These are phyloP conservation scores for Magallana ariakensis DNA, from an alignment of 1,140 invertebrate genomes.

Conservation along the genomic window DNA sequence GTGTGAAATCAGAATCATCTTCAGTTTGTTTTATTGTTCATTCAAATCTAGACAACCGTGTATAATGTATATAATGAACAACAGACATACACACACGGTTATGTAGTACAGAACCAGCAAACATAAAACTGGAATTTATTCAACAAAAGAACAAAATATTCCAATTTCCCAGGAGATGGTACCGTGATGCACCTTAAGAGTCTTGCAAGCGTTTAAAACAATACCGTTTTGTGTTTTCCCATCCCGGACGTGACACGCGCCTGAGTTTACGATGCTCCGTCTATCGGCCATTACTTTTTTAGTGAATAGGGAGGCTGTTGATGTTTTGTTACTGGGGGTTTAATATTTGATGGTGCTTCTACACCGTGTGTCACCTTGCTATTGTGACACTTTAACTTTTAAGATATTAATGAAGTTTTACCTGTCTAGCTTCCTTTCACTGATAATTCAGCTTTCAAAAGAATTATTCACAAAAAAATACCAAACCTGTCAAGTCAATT, in stretches of 20 bases:
- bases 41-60: too few species aligned
- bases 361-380: neutral
- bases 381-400: neutral
- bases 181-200: neutral
- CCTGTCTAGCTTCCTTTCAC: neutral
- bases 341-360: neutral
- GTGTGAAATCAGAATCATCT: too few species aligned
- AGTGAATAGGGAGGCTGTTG: neutral
- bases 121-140: neutral
- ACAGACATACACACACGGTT: neutral
- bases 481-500: neutral
- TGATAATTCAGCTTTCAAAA: neutral
- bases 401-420: neutral
- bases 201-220: constrained; percentile 18
- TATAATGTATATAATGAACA: neutral
- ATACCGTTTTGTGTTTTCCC: constrained; percentile 6
- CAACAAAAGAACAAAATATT: constrained; percentile 21
- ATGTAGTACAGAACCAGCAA: neutral
- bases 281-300: neutral
- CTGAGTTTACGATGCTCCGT: constrained; percentile 12
- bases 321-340: neutral
- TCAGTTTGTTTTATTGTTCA: too few species aligned
- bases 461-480: neutral
- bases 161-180: constrained; percentile 16
- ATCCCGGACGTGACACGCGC: neutral